phyloP scores from a whole-genome alignment of 1,140 invertebrate genomes.

The Drosophila littoralis region DNA sequence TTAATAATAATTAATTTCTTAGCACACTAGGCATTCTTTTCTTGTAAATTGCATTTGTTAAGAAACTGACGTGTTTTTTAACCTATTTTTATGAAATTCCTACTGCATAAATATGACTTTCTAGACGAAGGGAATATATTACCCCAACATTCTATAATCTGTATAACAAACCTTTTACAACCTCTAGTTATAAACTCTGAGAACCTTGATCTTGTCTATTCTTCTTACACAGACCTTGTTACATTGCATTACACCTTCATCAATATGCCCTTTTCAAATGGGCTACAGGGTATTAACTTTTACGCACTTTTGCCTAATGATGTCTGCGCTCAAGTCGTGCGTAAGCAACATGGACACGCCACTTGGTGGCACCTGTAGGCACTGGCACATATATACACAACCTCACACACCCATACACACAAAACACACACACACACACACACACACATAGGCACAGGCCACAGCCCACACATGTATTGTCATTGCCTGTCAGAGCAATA shows the following conservation, averaged over 20 bases:
- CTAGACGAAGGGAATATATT: too few relatives aligned
- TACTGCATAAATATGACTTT: too few relatives aligned
- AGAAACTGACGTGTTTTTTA: too few relatives aligned
- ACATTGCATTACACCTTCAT: neutral
- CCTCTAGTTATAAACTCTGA: too few relatives aligned
- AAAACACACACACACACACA: neutral
- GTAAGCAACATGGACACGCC: conserved; percentile 32
- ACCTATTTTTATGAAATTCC: too few relatives aligned
- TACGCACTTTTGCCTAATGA: conserved; percentile 60
- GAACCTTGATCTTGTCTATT: too few relatives aligned
- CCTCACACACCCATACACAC: neutral
- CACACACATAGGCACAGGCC: neutral
- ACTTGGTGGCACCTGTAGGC: conserved; percentile 22
- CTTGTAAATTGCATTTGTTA: too few relatives aligned
- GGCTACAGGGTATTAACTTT: conserved; percentile 27
- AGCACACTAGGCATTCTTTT: too few relatives aligned
- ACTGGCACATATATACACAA: neutral
- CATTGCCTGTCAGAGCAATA: conserved; percentile 65
- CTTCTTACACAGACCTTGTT: neutral
- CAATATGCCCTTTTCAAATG: neutral
- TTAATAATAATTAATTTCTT: too few relatives aligned
- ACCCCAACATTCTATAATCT: too few relatives aligned
- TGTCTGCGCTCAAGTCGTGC: conserved; percentile 59
- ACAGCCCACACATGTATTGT: conserved; percentile 31
- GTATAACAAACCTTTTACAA: too few relatives aligned